phyloP scores from a whole-genome alignment of 2,888 invertebrate species.

The Rotaria magnacalcarata region DNA sequence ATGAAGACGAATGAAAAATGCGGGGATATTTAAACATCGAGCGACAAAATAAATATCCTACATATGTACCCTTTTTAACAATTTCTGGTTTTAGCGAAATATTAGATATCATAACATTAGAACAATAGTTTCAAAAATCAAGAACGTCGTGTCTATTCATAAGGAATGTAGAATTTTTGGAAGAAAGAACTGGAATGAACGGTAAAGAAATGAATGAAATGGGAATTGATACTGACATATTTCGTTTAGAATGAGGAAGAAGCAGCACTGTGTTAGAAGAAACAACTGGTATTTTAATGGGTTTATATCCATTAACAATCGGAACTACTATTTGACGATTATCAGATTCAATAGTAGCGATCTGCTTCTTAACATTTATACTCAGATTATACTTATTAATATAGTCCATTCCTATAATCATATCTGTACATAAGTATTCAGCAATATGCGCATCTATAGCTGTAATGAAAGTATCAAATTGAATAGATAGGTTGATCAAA shows the following conservation, averaged over 20 bases:
- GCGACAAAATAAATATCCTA: no score
- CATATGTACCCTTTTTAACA: no score
- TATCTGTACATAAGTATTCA: neutral
- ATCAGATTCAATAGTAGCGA: no score
- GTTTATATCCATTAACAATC: neutral
- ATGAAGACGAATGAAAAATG: no score
- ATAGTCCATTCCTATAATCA: neutral
- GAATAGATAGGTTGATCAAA: neutral
- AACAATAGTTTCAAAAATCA: neutral
- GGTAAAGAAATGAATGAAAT: neutral
- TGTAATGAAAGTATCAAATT: neutral
- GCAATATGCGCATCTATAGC: neutral
- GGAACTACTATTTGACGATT: no score
- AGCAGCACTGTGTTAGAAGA: neutral
- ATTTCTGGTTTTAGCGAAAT: no score
- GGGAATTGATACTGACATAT: neutral
- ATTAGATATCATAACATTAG: no score
- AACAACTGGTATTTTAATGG: no score
- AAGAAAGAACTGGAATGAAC: neutral
- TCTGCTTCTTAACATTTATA: neutral
- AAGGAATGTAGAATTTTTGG: no score
- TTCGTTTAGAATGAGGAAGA: neutral
- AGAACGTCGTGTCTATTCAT: neutral
- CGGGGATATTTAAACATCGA: no score
- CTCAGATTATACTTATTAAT: neutral